Percentiles rank a stretch among this genome's conserved stretches.
Evolutionary conservation across 1,140 invertebrate genomes (phyloP).

Genomic region (Cepaea nemoralis): DNA sequence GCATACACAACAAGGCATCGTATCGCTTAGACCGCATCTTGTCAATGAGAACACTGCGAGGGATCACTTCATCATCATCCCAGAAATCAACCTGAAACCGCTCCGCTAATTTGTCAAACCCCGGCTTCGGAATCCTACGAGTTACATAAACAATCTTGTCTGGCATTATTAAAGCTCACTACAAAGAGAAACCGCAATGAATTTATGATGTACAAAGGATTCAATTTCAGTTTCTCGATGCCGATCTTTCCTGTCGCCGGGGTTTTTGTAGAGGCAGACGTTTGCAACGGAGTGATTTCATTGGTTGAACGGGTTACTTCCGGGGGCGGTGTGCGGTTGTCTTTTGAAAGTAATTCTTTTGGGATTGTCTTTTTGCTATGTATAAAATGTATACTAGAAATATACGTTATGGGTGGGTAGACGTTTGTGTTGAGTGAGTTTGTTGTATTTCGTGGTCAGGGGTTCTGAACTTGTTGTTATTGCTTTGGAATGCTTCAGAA

Average conservation of each 20-base stretch:
- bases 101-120: slow-evolving; percentile 54
- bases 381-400: too few relatives aligned
- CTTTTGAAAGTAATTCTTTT: too few relatives aligned
- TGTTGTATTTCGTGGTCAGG: too few relatives aligned
- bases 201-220: neutral
- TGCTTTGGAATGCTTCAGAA: too few relatives aligned
- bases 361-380: too few relatives aligned
- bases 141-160: slow-evolving; percentile 62
- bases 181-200: neutral
- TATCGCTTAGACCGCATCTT: slow-evolving; percentile 77
- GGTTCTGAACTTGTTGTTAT: too few relatives aligned
- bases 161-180: neutral
- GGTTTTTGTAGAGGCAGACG: neutral
- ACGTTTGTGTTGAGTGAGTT: too few relatives aligned
- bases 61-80: slow-evolving; percentile 76
- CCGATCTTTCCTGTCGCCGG: neutral
- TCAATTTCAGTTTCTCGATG: neutral
- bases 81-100: slow-evolving; percentile 61
- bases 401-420: too few relatives aligned
- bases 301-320: neutral
- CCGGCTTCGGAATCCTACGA: slow-evolving; percentile 62
- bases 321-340: too few relatives aligned
- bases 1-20: slow-evolving; percentile 84
- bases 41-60: slow-evolving; percentile 80
- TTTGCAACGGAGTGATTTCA: neutral